Evolutionary conservation across 2,797 vertebrate species (phyloP), one percentile per base, ranked within the genome.

Genomic region (Mus caroli): DNA sequence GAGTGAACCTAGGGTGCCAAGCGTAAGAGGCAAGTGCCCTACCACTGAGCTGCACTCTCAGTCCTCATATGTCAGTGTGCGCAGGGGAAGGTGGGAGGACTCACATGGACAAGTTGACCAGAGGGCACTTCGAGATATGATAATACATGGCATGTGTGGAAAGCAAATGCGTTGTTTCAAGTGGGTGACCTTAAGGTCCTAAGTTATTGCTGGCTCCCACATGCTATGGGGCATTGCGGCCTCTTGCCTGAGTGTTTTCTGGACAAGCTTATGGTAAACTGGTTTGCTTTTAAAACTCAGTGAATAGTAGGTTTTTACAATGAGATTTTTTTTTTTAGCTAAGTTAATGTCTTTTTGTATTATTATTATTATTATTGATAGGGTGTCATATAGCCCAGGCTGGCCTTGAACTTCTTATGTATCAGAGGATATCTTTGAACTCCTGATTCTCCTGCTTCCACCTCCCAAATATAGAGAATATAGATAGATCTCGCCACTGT

Each of bases 281-380:
- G 8, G n/a, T 75, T 76, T 90, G 60, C 71, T 40, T 97, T 92
- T 90, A 62, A 90, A 78, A 58, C 77, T 22, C 71, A 80, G 85
- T 43, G 62, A 92, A n/a, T 8, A 93, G 40, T 64, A 77, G 82
- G 52, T 14, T 84, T 91, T 95, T 86, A 52, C 69, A 71, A 89
- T 43, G 54, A 90, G 3, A 86, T 79, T 94, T 94, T 93, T 79
- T 79, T 94, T 93, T 69, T 93, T 75, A 92, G 85, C 14, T 84
- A 90, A n/a, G 62, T n/a, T 78, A 56, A 80, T 80, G 6, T 75
- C 71, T 93, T 64, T 80, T 54, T 28, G 12, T 50, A 43, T 24
- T 34, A 64, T 34, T 37, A 56, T 34, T 37, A 43, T 37, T 26
- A 62, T 43, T 26, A 52, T 62, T 28, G 22, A 76, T 22, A 31